Base-by-base conservation (phyloP, 2,888 invertebrate genomes). In the Chymomyza fuscimana region DNA sequence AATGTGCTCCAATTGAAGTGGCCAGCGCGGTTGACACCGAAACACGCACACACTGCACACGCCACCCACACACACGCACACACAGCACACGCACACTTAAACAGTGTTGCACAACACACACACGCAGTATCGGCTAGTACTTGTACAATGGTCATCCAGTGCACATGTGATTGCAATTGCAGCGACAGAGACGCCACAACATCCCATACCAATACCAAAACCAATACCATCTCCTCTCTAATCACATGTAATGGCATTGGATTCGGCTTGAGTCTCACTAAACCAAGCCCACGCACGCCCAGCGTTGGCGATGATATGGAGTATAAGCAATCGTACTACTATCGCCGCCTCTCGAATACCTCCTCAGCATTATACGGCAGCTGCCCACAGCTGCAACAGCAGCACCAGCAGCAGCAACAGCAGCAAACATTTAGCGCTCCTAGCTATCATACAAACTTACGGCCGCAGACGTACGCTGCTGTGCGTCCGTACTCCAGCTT, bases 81-180 rank as follows among this genome's bases (percentile, higher is more conserved):
- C 25, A 59, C 63, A 52, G 15, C 60, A 29, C 36, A 64, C 32
- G 19, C 25, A 58, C 58, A 62, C 51, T 54, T 46, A 64, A 5
- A 65, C 50, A 19, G 16, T 16, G 5, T 16, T n/a, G 19, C 16
- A 19, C 19, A 6, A 59, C 29, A 59, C 59, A 67, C 51, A 52
- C 52, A 64, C 6, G 62, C 51, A 56, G n/a, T 10, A 25, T 7
- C n/a, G n/a, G 32, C 56, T 46, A 58, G 58, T 22, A 60, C 15
- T 29, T 36, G 61, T 19, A 90, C 86, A 86, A 90, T 90, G 90
- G 85, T 90, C 88, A 88, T 90, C 82, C 88, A 90, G 84, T 91
- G 90, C 75, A 88, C 91, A 87, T 90, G 91, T 77, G 90, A 91
- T 86, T 90, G 90, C 88, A 87, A 91, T 79, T 91, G 90, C 86